Evolutionary conservation across 2,113 vertebrate species (phyloP).

Genomic region (Notechis scutatus): DNA sequence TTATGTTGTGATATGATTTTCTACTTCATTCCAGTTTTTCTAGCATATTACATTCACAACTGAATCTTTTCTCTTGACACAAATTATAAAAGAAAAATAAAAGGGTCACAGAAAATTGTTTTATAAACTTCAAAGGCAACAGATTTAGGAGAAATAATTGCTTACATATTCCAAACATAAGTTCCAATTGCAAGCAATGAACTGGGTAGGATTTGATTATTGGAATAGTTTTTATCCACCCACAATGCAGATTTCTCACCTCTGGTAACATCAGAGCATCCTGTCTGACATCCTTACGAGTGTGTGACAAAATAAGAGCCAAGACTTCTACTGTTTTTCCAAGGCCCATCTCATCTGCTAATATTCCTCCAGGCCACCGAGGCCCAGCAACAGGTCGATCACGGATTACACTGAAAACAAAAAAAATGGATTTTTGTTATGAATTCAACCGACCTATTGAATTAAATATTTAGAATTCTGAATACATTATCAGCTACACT

Average conservation of each 20-base stretch:
- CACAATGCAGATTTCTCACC: slow-evolving; percentile 67
- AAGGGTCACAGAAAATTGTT: not conserved
- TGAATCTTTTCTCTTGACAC: not conserved
- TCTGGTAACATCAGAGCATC: slow-evolving; percentile 82
- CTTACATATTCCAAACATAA: not conserved
- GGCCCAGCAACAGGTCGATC: slow-evolving; percentile 84
- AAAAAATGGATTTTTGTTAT: slow-evolving; percentile 4
- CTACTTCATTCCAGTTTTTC: not conserved
- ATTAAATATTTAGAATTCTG: not conserved
- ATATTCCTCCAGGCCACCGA: slow-evolving; percentile 92
- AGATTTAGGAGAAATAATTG: not conserved
- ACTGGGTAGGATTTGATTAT: not conserved
- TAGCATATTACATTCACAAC: not conserved
- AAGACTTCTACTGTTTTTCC: slow-evolving; percentile 97
- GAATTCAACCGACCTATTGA: not conserved
- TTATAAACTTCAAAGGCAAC: not conserved
- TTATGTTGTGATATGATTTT: not conserved
- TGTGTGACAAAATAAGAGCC: slow-evolving; percentile 90
- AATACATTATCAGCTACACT: not conserved
- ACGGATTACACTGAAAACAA: slow-evolving; percentile 79
- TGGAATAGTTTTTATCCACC: not conserved
- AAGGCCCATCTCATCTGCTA: slow-evolving; percentile 98
- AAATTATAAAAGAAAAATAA: not conserved
- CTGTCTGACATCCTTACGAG: slow-evolving; percentile 78
- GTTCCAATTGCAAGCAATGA: not conserved